Percentiles rank a stretch among this genome's conserved stretches.
Conservation (phyloP, 2,797 vertebrate species). For the Poeciliopsis gracilis region DNA sequence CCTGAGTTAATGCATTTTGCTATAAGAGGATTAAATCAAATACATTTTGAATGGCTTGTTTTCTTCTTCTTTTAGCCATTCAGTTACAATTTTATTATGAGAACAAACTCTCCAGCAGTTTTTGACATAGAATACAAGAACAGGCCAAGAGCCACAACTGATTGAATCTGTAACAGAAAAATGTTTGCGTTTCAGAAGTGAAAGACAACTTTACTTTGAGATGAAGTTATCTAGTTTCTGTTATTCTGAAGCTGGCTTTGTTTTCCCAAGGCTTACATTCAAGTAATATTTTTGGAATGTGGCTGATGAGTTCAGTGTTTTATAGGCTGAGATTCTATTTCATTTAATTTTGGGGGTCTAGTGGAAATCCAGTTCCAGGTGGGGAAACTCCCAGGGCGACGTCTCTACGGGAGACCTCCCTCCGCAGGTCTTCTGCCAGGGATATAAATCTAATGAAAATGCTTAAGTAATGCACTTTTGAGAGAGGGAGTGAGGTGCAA, state of each 20-base stretch:
- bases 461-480: no score
- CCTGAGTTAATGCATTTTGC: conserved; percentile 52
- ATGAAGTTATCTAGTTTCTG: not conserved
- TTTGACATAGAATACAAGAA: conserved; percentile 62
- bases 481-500: no score
- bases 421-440: no score
- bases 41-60: conserved; percentile 61
- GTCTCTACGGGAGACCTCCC: no score
- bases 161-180: conserved; percentile 60
- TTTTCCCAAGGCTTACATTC: not conserved
- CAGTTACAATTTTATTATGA: conserved; percentile 59
- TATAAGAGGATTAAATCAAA: conserved; percentile 62
- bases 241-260: not conserved
- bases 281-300: not conserved
- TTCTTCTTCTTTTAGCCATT: conserved; percentile 46
- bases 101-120: conserved; percentile 53
- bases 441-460: no score
- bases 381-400: no score
- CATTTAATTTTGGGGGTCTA: not conserved
- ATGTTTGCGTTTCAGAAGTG: conserved; percentile 37
- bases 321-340: not conserved
- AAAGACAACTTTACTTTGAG: not conserved
- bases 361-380: not conserved
- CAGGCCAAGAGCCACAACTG: conserved; percentile 49
- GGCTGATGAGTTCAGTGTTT: not conserved